These are phyloP conservation scores for Drosophila lini DNA, from an alignment of 1,140 invertebrate genomes.

Conservation along the genomic window DNA sequence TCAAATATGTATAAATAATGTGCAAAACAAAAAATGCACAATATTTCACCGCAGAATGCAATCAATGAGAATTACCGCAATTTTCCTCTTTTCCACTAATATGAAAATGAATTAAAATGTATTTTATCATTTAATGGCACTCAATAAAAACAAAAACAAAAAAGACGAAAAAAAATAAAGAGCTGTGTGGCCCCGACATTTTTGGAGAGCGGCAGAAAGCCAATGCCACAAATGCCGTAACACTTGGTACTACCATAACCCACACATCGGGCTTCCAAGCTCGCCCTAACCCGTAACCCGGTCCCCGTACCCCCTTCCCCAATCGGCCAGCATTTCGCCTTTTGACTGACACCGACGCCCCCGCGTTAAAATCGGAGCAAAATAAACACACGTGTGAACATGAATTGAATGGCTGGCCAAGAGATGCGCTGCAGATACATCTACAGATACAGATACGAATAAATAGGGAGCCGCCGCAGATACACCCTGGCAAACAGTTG, in stretches of 20 bases:
- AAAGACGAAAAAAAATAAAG: constrained; percentile 12
- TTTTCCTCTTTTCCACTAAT: constrained; percentile 9
- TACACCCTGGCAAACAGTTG: constrained; percentile 17
- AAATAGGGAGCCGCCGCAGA: constrained; percentile 5
- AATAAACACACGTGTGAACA: constrained; percentile 80
- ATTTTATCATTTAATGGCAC: constrained; percentile 64
- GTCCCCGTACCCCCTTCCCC: not conserved
- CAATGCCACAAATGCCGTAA: constrained; percentile 78
- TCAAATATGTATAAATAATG: constrained; percentile 8
- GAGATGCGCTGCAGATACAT: constrained; percentile 69
- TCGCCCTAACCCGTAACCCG: not conserved
- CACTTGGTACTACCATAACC: constrained; percentile 51
- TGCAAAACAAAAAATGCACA: constrained; percentile 8
- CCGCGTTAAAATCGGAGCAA: constrained; percentile 49
- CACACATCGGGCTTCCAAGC: constrained; percentile 16
- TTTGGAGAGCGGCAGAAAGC: constrained; percentile 44
- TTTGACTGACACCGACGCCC: constrained; percentile 51
- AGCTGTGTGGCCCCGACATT: constrained; percentile 28
- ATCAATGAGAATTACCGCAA: constrained; percentile 6
- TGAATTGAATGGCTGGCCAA: constrained; percentile 69
- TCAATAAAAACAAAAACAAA: constrained; percentile 46
- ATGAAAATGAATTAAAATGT: constrained; percentile 57
- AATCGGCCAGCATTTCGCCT: constrained; percentile 10
- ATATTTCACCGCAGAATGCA: constrained; percentile 25
- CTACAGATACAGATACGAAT: constrained; percentile 25